Evolutionary conservation across 2,888 invertebrate genomes (phyloP), one percentile per base, ranked within the genome.

Genomic region (Hyposoter didymator): DNA sequence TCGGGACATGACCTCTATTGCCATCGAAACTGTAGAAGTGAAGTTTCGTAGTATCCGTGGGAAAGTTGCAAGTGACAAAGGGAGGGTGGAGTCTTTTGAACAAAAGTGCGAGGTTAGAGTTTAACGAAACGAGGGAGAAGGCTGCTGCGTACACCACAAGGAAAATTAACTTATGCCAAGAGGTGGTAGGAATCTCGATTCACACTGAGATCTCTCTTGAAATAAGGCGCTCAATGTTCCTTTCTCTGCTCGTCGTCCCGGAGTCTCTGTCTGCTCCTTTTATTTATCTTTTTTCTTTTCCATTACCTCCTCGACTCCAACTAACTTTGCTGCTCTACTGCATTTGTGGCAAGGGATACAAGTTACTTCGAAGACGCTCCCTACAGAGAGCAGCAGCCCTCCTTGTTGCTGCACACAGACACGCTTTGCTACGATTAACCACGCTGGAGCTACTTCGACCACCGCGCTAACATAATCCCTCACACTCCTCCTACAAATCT

Each of bases 161-260:
- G 47, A 82, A 64, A 85, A 85, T 82, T 78, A 85, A 85, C 75
- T 85, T 79, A 82, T 45, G 49, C 84, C 47, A 55, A 82, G 78
- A 64, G 59, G 74, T 10, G 22, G 59, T 22, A 67, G 69, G 78
- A 78, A 85, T 74, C 78, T 52, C 66, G 70, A 66, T 49, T 62
- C 47, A 47, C 47, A 47, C 69, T 28, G 35, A 22, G 69, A 35
- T 59, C 78, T 70, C 78, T 70, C 66, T 74, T 73, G 67, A 73
- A 84, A 39, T 8, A 39, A 55, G 35, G 67, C 55, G 67, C 55
- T 73, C 76, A 70, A 73, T 78, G 66, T 81, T 72, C 52, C 74
- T 52, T 52, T 67, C 64, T 64, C 22, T n/a, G n/a, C n/a, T n/a
- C n/a, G 12, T 55, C 72, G 32, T 6, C 43, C 52, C 45, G 19